These are phyloP conservation scores for Bothrops jararaca DNA, from an alignment of 2,113 vertebrate genomes.

Conservation along the genomic window DNA sequence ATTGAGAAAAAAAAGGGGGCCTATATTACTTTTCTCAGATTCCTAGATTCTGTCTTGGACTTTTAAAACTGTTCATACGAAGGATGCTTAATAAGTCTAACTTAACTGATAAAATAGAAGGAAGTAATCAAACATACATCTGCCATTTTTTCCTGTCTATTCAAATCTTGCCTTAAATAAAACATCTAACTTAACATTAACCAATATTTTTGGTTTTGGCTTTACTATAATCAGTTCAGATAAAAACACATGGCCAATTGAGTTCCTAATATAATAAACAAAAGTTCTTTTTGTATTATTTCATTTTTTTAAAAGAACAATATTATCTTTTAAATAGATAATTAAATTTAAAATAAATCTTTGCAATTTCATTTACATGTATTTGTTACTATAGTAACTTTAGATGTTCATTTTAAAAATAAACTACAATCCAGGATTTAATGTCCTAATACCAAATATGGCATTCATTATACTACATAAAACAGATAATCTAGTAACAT, in stretches of 20 bases:
- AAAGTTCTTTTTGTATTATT: background rate
- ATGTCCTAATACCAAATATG: background rate
- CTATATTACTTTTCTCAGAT: background rate
- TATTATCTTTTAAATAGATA: background rate
- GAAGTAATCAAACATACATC: background rate
- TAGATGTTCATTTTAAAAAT: background rate
- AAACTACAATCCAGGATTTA: background rate
- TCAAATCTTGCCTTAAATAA: background rate
- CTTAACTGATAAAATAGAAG: background rate
- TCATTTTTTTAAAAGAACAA: background rate
- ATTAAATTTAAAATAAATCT: background rate
- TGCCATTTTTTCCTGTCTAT: background rate
- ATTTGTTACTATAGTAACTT: background rate
- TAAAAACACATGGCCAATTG: background rate
- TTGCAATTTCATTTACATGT: background rate
- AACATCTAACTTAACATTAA: background rate
- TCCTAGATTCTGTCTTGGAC: background rate
- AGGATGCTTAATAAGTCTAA: background rate
- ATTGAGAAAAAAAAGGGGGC: background rate
- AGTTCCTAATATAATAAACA: background rate
- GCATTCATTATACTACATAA: background rate
- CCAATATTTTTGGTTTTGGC: background rate
- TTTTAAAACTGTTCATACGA: background rate
- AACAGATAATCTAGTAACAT: background rate
- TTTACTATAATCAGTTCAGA: background rate